These are phyloP conservation scores for Agrochola litura DNA, from an alignment of 2,888 invertebrate genomes.

Conservation along the genomic window DNA sequence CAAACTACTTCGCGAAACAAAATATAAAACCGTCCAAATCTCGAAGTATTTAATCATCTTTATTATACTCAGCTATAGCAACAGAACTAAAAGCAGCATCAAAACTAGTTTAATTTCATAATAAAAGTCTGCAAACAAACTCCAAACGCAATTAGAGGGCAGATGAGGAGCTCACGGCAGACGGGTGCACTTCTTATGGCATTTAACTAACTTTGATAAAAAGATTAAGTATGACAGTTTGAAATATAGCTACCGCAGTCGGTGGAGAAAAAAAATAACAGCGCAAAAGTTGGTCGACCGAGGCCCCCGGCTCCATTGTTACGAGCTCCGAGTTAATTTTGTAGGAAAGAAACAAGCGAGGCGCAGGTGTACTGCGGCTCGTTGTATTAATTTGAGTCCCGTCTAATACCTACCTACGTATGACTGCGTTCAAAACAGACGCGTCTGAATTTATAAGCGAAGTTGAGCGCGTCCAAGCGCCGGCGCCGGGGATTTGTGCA, in stretches of 20 bases:
- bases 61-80: constrained; percentile 49
- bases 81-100: constrained; percentile 68
- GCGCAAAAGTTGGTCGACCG: constrained; percentile 84
- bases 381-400: constrained; percentile 88
- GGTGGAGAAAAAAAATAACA: constrained; percentile 84
- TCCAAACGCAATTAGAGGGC: constrained; percentile 86
- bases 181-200: constrained; percentile 88
- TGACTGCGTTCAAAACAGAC: constrained; percentile 83
- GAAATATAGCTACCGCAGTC: constrained; percentile 89
- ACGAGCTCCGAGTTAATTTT: constrained; percentile 87
- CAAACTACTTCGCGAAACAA: constrained; percentile 35
- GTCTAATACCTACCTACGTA: constrained; percentile 87
- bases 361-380: constrained; percentile 84
- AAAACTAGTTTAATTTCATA: constrained; percentile 78
- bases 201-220: constrained; percentile 90
- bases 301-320: constrained; percentile 83
- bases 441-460: constrained; percentile 85
- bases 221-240: constrained; percentile 91
- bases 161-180: constrained; percentile 83
- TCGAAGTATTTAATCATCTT: constrained; percentile 60
- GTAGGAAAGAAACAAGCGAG: constrained; percentile 87
- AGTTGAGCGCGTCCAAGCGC: constrained; percentile 80
- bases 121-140: constrained; percentile 79
- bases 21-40: constrained; percentile 50
- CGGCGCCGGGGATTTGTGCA: constrained; percentile 74